Percentiles rank a stretch among this genome's conserved stretches.
These are phyloP conservation scores for Watsonalla cultraria DNA, from an alignment of 2,888 invertebrate genomes.

Conservation along the genomic window DNA sequence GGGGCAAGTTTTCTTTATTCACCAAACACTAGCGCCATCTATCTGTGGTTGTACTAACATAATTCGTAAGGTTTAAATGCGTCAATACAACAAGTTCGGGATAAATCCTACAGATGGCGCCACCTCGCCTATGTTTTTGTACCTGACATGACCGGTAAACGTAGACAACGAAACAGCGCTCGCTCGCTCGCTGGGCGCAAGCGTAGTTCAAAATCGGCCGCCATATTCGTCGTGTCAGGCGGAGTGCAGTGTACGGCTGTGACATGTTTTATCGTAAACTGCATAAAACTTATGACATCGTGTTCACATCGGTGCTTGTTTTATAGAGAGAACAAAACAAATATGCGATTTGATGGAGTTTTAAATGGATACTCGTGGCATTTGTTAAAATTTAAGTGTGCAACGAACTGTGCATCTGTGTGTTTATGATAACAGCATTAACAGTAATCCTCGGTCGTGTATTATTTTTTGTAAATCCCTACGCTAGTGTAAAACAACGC, in stretches of 20 bases:
- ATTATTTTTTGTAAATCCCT: slow-evolving; percentile 59
- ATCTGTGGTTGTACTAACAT: not conserved
- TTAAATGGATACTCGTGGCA: slow-evolving; percentile 56
- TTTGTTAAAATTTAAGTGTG: slow-evolving; percentile 68
- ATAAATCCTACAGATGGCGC: slow-evolving; percentile 40
- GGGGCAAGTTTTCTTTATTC: too few species aligned
- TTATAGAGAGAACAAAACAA: slow-evolving; percentile 49
- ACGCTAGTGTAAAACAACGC: slow-evolving; percentile 54
- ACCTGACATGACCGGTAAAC: slow-evolving; percentile 40
- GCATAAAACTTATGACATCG: slow-evolving; percentile 62
- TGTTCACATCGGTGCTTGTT: slow-evolving; percentile 56
- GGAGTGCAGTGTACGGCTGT: slow-evolving; percentile 73
- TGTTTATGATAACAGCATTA: slow-evolving; percentile 76
- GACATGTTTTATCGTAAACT: slow-evolving; percentile 74
- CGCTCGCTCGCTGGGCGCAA: slow-evolving; percentile 43
- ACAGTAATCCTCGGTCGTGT: slow-evolving; percentile 67
- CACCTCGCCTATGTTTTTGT: slow-evolving; percentile 47
- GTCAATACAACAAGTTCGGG: too few species aligned
- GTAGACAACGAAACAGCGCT: slow-evolving; percentile 34
- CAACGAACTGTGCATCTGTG: slow-evolving; percentile 73
- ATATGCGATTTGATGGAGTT: slow-evolving; percentile 62
- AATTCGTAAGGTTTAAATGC: not conserved
- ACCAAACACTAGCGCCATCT: not conserved
- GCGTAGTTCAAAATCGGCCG: slow-evolving; percentile 77
- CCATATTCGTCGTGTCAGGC: slow-evolving; percentile 78